Evolutionary conservation across 1,140 invertebrate species (phyloP), one percentile per base, ranked within the genome.

Genomic region (Melanaphis sacchari): DNA sequence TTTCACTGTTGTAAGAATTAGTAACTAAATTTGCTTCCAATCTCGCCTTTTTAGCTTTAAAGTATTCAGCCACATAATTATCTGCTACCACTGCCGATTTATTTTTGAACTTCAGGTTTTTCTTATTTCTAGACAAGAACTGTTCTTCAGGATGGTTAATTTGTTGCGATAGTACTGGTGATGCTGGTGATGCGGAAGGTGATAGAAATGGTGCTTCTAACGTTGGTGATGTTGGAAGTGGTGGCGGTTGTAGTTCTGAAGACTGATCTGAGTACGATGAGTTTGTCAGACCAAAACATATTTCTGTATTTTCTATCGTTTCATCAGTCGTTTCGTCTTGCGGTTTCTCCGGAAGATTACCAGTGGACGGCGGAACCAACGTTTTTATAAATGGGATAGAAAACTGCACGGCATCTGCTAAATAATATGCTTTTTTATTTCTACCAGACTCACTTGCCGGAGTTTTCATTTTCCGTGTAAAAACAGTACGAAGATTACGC

Each of bases 61-160:
- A 94, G 89, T 94, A 94, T 90, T 94, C 94, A 91, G 94, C 94
- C 38, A 94, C 93, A 85, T 15, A 93, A 93, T 93, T 91, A 94
- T 94, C 94, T 94, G 94, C 94, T 91, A 92, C 91, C 93, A 31
- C 36, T 89, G 94, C 94, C 38, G 89, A 66, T 90, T 90, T 90
- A 90, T 90, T 90, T 66, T 90, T 91, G 94, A 94, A 46, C 93
- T 94, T 93, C 85, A 43, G 89, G 54, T 89, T 84, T 93, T 93
- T 94, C 49, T 92, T 90, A 81, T 49, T 81, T 90, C 41, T 85
- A 93, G 88, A 90, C 66, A 89, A 89, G 88, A 91, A 89, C 88
- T 89, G 88, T 89, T 89, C 43, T 89, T 90, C 46, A 89, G 88
- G 49, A 89, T 89, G 46, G 15, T 89, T 54, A 15, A 52, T 89